Conservation (phyloP, 2,888 invertebrate species). For the Fragum fragum region DNA sequence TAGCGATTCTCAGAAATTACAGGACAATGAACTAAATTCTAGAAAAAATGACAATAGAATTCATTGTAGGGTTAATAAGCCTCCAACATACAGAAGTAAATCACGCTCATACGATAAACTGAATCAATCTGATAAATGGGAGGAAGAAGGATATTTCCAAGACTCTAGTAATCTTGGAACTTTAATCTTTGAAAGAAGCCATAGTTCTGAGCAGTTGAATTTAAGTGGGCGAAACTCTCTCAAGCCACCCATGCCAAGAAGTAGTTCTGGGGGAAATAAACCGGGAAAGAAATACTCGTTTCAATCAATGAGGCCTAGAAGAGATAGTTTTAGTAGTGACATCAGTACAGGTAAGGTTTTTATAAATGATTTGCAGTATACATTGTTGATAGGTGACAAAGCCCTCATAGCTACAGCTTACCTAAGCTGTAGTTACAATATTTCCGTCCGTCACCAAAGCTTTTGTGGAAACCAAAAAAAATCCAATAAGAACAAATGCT, state of each 20-base stretch:
- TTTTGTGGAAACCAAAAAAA: too few species aligned
- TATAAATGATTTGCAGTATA: too few species aligned
- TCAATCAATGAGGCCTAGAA: constrained; percentile 71
- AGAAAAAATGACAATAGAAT: constrained; percentile 31
- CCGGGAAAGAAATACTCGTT: constrained; percentile 57
- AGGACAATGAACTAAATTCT: constrained; percentile 38
- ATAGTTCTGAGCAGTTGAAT: constrained; percentile 64
- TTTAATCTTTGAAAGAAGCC: constrained; percentile 73
- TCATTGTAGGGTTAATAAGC: constrained; percentile 17
- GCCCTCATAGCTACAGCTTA: too few species aligned
- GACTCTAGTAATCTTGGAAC: constrained; percentile 61
- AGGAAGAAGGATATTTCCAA: constrained; percentile 53
- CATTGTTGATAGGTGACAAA: too few species aligned
- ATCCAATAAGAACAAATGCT: too few species aligned
- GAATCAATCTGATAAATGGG: constrained; percentile 55
- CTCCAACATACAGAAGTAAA: constrained; percentile 20
- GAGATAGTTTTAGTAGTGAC: constrained; percentile 81
- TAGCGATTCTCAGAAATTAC: constrained; percentile 49
- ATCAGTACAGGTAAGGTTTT: constrained; percentile 65
- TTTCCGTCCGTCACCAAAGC: too few species aligned
- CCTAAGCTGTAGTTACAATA: too few species aligned
- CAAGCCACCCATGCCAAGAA: constrained; percentile 61
- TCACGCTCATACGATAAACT: constrained; percentile 61
- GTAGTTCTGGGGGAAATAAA: constrained; percentile 55
- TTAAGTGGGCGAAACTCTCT: constrained; percentile 47